Percentiles rank a stretch among this genome's conserved stretches.
These are phyloP conservation scores for Myrmecobius fasciatus DNA, from an alignment of 2,113 vertebrate genomes.

Conservation along the genomic window DNA sequence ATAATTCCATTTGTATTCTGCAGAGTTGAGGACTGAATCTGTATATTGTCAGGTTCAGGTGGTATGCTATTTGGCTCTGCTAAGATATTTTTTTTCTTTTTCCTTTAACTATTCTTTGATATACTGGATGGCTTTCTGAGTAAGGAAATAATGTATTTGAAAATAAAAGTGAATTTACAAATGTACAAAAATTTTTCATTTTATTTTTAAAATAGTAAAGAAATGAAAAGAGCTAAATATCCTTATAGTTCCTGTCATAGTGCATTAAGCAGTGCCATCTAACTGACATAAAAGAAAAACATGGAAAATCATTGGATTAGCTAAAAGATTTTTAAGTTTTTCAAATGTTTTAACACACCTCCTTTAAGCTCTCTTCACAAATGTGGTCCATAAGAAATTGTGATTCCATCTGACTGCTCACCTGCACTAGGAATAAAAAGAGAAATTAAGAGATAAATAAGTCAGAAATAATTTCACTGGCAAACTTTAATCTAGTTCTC, in stretches of 20 bases:
- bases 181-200: not conserved
- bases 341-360: slow-evolving; percentile 82
- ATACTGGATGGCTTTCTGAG: not conserved
- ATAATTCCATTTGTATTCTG: not conserved
- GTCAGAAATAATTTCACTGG: slow-evolving; percentile 45
- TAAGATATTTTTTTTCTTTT: not conserved
- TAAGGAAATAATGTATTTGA: slow-evolving; percentile 1
- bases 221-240: not conserved
- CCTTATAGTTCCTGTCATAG: not conserved
- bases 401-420: slow-evolving; percentile 88
- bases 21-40: not conserved
- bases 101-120: not conserved
- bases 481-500: slow-evolving; percentile 49
- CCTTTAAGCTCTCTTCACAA: slow-evolving; percentile 85
- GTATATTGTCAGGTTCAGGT: not conserved
- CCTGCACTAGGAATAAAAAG: slow-evolving; percentile 83
- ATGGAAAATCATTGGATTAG: slow-evolving; percentile 11
- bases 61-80: not conserved
- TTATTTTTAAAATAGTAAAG: not conserved
- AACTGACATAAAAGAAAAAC: not conserved
- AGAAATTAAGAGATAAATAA: slow-evolving; percentile 50
- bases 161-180: not conserved
- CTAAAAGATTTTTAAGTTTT: not conserved
- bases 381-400: slow-evolving; percentile 86
- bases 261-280: not conserved